Evolutionary conservation across 2,113 vertebrate species (phyloP), one percentile per base, ranked within the genome.

Genomic region (Hylia prasina): DNA sequence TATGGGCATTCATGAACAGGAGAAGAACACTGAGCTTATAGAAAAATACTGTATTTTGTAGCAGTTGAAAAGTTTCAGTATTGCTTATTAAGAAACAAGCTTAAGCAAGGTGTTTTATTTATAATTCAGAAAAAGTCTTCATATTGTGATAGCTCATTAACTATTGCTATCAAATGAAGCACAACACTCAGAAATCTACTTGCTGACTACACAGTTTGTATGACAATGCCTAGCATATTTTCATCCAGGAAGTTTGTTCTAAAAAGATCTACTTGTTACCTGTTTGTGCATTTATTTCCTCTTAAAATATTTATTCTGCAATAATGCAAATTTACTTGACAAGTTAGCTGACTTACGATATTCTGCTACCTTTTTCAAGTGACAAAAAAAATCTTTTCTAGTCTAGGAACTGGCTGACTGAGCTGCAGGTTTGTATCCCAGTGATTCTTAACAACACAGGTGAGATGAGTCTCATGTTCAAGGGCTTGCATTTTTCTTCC

Each of bases 291-390:
- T 94, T 87, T 75, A 76, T 71, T 94, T 87, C 64, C 78, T 83
- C 78, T 60, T 95, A 90, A 96, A 98, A 93, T 94, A 93, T 71
- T 96, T 95, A 83, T 69, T 82, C 64, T 92, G 63, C 79, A 96
- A 79, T 94, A 70, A 94, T 72, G 71, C 39, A 92, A 81, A 86
- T 79, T 94, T 95, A 79, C 25, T 70, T 90, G 85, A 61, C 72
- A 96, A 56, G 15, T 66, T 95, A 70, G 53, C 37, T 72, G 54
- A 90, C 25, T 68, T 77, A 56, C 2, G n/a, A 84, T 47, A 91
- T 92, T 85, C 93, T 97, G 40, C 64, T 79, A 39, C 28, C n/a
- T 42, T 92, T 94, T 93, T 47, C 50, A 91, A 93, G 65, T 81
- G 71, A 90, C 64, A 45, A 88, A 42, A 31, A 45, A 31, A 42